Conservation (phyloP, 2,113 vertebrate genomes). For the Microcebus lehilahytsara region DNA sequence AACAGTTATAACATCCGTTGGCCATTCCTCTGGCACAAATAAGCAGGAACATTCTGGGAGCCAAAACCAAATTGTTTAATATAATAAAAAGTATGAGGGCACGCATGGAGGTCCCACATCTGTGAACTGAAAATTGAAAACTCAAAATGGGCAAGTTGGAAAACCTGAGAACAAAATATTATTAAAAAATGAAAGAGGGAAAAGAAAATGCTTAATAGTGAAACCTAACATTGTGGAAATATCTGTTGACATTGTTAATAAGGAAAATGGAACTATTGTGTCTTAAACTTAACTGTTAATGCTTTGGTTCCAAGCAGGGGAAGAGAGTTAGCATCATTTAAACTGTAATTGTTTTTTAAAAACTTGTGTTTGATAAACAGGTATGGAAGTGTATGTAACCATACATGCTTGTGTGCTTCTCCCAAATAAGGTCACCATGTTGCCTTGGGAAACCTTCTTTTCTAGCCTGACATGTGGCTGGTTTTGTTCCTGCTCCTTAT, state of each 20-base stretch:
- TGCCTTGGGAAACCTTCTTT: background rate
- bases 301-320: background rate
- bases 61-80: constrained; percentile 56
- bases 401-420: background rate
- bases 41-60: constrained; percentile 45
- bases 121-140: constrained; percentile 68
- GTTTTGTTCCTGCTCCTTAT: background rate
- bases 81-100: constrained; percentile 65
- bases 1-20: background rate
- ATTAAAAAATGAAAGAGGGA: constrained; percentile 51
- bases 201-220: constrained; percentile 31
- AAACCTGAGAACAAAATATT: constrained; percentile 55
- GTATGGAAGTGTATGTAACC: background rate
- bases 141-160: constrained; percentile 56
- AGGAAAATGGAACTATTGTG: background rate
- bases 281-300: background rate
- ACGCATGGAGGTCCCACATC: constrained; percentile 40
- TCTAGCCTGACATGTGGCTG: background rate
- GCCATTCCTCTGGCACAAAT: constrained; percentile 55
- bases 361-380: background rate
- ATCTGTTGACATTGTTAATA: background rate
- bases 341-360: background rate
- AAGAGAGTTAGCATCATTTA: background rate
- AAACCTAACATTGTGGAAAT: background rate
- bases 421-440: background rate